Evolutionary conservation across 2,888 invertebrate species (phyloP).

Genomic region (Megalurothrips usitatus): DNA sequence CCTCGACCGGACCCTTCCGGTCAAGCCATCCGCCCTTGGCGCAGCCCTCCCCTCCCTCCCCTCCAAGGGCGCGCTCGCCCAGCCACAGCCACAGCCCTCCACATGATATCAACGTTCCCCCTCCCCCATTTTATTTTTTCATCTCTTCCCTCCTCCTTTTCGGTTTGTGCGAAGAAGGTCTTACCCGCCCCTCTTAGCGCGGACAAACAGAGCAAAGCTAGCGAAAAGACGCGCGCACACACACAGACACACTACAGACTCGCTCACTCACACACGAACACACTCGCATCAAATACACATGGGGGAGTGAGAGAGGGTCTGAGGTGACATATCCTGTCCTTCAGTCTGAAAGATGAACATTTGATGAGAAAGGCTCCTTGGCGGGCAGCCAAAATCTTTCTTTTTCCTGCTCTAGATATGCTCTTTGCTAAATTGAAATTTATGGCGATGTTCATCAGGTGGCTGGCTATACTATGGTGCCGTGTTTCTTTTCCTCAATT

Average conservation of each 20-base stretch:
- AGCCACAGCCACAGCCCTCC: background rate
- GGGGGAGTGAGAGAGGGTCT: background rate
- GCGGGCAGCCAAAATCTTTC: too few species aligned
- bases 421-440: too few species aligned
- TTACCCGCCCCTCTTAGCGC: slow-evolving; percentile 9
- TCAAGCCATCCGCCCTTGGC: too few species aligned
- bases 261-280: background rate
- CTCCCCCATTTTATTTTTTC: background rate
- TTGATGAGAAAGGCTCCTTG: too few species aligned
- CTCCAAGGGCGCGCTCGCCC: background rate
- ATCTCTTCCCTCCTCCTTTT: background rate
- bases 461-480: too few species aligned
- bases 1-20: too few species aligned
- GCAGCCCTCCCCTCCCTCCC: background rate
- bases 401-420: too few species aligned
- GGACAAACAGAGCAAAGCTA: slow-evolving; percentile 23
- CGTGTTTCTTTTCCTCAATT: too few species aligned
- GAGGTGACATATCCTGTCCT: too few species aligned
- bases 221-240: slow-evolving; percentile 17
- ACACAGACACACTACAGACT: background rate
- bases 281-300: background rate
- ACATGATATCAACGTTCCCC: slow-evolving; percentile 12
- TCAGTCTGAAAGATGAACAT: too few species aligned
- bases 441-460: too few species aligned
- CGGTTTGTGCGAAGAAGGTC: background rate